These are phyloP conservation scores for Dryomyza anilis DNA, from an alignment of 2,888 invertebrate genomes.

Conservation along the genomic window DNA sequence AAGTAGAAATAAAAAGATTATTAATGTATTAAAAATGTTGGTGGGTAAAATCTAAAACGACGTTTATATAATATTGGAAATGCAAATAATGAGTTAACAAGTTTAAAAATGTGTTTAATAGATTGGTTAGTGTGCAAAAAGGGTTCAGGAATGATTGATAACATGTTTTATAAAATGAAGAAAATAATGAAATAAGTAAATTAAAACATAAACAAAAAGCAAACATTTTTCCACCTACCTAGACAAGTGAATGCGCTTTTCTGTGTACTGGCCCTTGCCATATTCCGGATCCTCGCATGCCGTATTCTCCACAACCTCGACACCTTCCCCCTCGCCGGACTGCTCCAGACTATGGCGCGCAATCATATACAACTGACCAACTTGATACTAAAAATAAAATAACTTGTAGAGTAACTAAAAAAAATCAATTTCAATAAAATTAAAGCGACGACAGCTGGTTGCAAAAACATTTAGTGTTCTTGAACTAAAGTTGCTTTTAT, in stretches of 20 bases:
- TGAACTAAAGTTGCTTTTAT: too few species aligned
- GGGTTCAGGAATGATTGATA: neutral
- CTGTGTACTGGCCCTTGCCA: constrained; percentile 86
- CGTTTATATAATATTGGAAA: neutral
- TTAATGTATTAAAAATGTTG: neutral
- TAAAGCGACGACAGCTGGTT: neutral
- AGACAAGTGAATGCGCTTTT: constrained; percentile 87
- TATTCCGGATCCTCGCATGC: constrained; percentile 78
- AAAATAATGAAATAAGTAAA: too few species aligned
- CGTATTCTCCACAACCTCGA: constrained; percentile 86
- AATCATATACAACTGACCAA: constrained; percentile 94
- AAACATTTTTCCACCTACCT: constrained; percentile 64
- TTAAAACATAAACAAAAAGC: neutral
- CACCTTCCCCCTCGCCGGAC: constrained; percentile 87
- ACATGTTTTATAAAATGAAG: neutral
- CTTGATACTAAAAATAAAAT: constrained; percentile 72
- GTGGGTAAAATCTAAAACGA: too few species aligned
- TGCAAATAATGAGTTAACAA: too few species aligned
- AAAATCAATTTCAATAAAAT: constrained; percentile 14
- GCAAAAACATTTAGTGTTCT: neutral
- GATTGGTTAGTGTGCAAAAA: too few species aligned
- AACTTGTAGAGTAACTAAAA: constrained; percentile 8
- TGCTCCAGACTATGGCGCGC: constrained; percentile 92
- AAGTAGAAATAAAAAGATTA: neutral
- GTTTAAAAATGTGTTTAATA: too few species aligned